Percentiles rank a stretch among this genome's conserved stretches.
Conservation (phyloP, 2,797 vertebrate species). For the Remorina albescens region DNA sequence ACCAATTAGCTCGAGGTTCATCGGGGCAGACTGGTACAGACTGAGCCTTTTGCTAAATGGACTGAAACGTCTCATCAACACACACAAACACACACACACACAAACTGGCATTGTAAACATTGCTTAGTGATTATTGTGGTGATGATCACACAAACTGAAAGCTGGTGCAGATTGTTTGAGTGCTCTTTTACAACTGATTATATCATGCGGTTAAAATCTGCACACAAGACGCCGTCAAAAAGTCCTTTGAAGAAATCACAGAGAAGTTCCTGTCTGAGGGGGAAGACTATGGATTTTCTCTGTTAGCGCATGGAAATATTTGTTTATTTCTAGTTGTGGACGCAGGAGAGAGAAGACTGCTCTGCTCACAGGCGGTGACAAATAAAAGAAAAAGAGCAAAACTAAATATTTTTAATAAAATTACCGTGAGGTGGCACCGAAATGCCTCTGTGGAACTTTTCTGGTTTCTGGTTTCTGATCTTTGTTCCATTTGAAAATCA, state of each 20-base stretch:
- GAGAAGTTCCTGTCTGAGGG: not conserved
- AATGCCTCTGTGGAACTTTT: no score
- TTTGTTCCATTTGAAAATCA: conserved; percentile 36
- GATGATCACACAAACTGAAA: conserved; percentile 28
- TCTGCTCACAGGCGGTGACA: conserved; percentile 27
- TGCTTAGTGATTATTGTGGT: conserved; percentile 38
- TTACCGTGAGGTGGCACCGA: conserved; percentile 3
- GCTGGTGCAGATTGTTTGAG: conserved; percentile 2
- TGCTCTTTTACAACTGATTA: not conserved
- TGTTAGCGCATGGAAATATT: conserved; percentile 23
- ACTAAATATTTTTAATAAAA: conserved; percentile 9
- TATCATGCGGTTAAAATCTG: conserved; percentile 10
- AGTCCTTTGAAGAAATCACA: conserved; percentile 8
- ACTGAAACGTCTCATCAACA: conserved; percentile 58
- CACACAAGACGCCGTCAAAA: conserved; percentile 5
- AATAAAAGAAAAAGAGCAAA: conserved; percentile 27
- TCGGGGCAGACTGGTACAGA: conserved; percentile 50
- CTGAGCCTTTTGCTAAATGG: conserved; percentile 49
- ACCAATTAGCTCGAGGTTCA: conserved; percentile 58
- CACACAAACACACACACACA: conserved; percentile 42
- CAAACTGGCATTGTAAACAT: conserved; percentile 37
- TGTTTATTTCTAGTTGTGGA: not conserved
- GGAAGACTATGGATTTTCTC: conserved; percentile 7
- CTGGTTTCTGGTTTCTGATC: conserved; percentile 6
- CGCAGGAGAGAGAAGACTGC: conserved; percentile 5